These are phyloP conservation scores for Atta texana DNA, from an alignment of 1,140 invertebrate genomes.

Conservation along the genomic window DNA sequence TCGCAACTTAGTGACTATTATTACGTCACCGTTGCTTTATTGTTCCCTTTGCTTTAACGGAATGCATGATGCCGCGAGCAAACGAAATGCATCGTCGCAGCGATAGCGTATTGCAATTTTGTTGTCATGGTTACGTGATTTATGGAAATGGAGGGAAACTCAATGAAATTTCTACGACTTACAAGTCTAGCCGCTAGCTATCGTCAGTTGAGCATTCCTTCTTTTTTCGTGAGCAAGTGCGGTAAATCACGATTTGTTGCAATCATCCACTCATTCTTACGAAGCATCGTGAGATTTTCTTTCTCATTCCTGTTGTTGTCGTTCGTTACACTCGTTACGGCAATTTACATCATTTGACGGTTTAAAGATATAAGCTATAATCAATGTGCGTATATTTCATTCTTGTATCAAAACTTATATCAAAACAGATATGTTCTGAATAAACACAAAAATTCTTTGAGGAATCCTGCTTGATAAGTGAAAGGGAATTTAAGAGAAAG, in stretches of 20 bases:
- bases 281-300: constrained; percentile 32
- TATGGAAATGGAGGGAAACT: constrained; percentile 51
- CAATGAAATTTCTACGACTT: constrained; percentile 49
- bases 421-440: background rate
- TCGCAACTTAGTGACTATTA: constrained; percentile 18
- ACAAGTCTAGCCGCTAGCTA: constrained; percentile 33
- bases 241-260: constrained; percentile 50
- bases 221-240: constrained; percentile 3
- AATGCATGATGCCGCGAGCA: constrained; percentile 44
- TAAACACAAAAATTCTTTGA: background rate
- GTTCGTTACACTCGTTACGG: constrained; percentile 26
- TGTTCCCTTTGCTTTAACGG: constrained; percentile 27
- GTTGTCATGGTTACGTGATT: constrained; percentile 53
- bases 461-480: background rate
- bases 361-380: background rate
- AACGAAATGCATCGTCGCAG: constrained; percentile 32
- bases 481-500: background rate
- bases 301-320: background rate
- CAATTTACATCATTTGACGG: constrained; percentile 21
- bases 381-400: background rate
- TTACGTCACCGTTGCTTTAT: constrained; percentile 47
- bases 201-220: constrained; percentile 10
- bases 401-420: background rate
- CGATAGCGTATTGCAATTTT: constrained; percentile 45
- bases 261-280: constrained; percentile 26